These are phyloP conservation scores for Lophius piscatorius DNA, from an alignment of 2,113 vertebrate species.

Conservation along the genomic window DNA sequence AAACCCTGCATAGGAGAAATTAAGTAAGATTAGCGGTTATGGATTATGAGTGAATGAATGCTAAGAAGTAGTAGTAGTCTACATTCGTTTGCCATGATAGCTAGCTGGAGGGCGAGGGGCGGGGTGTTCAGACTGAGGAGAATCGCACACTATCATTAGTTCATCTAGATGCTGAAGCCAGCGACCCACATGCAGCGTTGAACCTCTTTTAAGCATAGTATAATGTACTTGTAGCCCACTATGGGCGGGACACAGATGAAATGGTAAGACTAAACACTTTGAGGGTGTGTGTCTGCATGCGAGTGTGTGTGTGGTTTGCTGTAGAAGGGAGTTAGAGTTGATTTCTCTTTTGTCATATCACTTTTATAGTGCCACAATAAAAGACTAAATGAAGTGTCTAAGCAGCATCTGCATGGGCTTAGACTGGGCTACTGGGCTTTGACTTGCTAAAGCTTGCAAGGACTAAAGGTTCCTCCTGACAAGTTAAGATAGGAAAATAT, in stretches of 20 bases:
- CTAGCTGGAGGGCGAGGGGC: slow-evolving; percentile 30
- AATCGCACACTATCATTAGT: slow-evolving; percentile 38
- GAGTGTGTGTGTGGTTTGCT: slow-evolving; percentile 6
- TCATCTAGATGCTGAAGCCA: slow-evolving; percentile 38
- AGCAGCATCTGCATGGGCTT: neutral
- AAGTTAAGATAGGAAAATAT: too few relatives aligned
- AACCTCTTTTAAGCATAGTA: slow-evolving; percentile 15
- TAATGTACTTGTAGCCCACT: slow-evolving; percentile 7
- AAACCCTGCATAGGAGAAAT: neutral
- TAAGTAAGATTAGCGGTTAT: too few relatives aligned
- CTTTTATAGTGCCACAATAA: neutral
- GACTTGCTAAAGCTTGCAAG: neutral
- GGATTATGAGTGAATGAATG: too few relatives aligned
- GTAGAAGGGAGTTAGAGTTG: slow-evolving; percentile 7
- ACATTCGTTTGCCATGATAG: slow-evolving; percentile 15
- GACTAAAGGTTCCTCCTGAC: neutral
- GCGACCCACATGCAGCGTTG: slow-evolving; percentile 6
- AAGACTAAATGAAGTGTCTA: neutral
- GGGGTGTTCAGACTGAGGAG: slow-evolving; percentile 22
- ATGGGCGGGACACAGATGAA: slow-evolving; percentile 81
- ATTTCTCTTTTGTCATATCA: slow-evolving; percentile 3
- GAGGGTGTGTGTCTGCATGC: neutral
- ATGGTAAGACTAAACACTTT: slow-evolving; percentile 73
- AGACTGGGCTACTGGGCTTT: neutral
- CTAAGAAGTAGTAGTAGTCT: slow-evolving; percentile 22